Conservation (phyloP, 1,140 invertebrate species). For the Cydia fagiglandana region DNA sequence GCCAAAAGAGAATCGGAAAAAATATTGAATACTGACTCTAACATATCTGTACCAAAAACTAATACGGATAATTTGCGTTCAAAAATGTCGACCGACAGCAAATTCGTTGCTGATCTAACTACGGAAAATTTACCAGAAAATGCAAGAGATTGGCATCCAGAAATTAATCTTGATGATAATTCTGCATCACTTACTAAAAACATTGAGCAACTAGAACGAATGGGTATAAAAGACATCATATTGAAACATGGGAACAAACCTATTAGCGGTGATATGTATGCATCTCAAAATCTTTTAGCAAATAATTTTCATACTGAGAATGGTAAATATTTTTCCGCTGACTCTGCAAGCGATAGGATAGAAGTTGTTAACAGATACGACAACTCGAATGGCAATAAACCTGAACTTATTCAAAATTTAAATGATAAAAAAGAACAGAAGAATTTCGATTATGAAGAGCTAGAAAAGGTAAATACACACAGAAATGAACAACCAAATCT, state of each 20-base stretch:
- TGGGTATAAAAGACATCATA: neutral
- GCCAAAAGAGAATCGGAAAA: neutral
- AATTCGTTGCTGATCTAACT: neutral
- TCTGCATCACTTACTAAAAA: neutral
- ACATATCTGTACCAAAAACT: neutral
- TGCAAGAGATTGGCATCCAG: neutral
- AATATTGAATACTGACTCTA: neutral
- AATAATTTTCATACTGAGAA: neutral
- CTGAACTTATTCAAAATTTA: neutral
- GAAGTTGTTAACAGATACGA: neutral
- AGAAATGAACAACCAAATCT: neutral
- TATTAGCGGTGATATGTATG: no score
- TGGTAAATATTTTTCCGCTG: neutral
- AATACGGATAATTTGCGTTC: neutral
- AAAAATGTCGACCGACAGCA: neutral
- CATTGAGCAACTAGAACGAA: neutral
- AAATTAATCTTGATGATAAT: neutral
- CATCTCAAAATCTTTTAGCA: neutral
- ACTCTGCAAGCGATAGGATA: neutral
- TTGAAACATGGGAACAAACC: no score
- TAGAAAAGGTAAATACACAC: neutral
- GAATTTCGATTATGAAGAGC: neutral
- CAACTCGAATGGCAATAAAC: neutral
- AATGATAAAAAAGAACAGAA: neutral
- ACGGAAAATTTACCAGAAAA: neutral